Evolutionary conservation across 2,797 vertebrate species (phyloP).

Genomic region (Pangasius larnaudii): DNA sequence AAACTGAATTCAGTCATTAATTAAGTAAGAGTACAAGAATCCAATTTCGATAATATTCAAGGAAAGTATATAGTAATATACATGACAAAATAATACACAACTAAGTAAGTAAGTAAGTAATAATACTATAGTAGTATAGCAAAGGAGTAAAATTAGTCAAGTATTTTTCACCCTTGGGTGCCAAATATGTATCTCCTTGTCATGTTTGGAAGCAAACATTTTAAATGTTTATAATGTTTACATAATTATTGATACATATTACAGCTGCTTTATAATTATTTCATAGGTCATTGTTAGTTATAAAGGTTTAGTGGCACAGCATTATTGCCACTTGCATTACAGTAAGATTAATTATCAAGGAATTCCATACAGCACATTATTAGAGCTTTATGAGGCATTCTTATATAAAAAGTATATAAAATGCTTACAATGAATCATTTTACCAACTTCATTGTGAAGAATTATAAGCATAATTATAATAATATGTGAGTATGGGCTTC

Average conservation of each 20-base stretch:
- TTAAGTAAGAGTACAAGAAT: neutral
- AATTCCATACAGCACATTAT: neutral
- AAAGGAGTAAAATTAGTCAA: neutral
- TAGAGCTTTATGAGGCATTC: neutral
- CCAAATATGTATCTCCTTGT: neutral
- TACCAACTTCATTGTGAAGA: neutral
- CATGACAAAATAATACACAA: neutral
- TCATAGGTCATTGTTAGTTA: neutral
- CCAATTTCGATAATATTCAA: neutral
- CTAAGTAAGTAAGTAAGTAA: too few species aligned
- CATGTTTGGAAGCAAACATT: neutral
- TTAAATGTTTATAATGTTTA: neutral
- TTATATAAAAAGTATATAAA: neutral
- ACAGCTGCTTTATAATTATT: neutral
- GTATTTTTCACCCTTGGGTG: neutral
- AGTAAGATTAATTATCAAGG: neutral
- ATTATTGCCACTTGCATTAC: neutral
- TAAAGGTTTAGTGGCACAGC: neutral
- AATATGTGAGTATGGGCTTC: neutral
- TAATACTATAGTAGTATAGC: neutral
- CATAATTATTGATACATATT: neutral
- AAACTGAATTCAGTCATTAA: neutral
- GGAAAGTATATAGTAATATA: neutral
- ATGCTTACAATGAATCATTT: neutral
- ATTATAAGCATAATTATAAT: neutral